Base-by-base conservation (phyloP, 2,888 invertebrate genomes). In the Epinotia ramella region DNA sequence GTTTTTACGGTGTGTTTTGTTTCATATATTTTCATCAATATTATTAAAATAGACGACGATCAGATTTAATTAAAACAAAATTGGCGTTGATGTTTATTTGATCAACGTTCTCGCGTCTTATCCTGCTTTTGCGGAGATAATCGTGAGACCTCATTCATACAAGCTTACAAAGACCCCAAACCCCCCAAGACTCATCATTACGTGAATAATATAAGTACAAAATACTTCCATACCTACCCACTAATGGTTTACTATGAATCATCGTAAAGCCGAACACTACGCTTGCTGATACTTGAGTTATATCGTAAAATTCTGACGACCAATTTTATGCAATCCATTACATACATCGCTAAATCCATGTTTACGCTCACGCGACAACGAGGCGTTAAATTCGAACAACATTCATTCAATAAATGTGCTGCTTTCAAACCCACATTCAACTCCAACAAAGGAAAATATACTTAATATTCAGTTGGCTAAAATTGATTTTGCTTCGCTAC, bases 381-480 rank as follows among this genome's bases (percentile, higher is more conserved):
- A 75, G 65, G 74, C 74, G 53, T 65, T 57, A 70, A 60, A 70
- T 75, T 65, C 74, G 33, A 40, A 74, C 69, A 64, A 24, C 65
- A 62, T 33, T 73, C 24, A 59, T 46, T 28, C 33, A 24, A 65
- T 69, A 56, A 9, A 24, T 56, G 33, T 40, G 44, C n/a, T 20
- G 11, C 57, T 18, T 57, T 12, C 16, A 0, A 20, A 46, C 9
- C n/a, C 33, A 56, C 18, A 4, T 24, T 2, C 24, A 20, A 68
- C 68, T 59, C 20, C 13, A 13, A 20, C 40, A 68, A n/a, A 11
- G 13, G 11, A 68, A 24, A 20, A 7, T 11, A 24, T 24, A 59
- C 59, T 56, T 57, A 44, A 24, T 16, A 9, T 11, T 7, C 12
- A 1, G 5, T 2, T 11, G 11, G 16, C 4, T 0, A 59, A 44